Base-by-base conservation (phyloP, 2,888 invertebrate genomes). In the Geophilus truncorum region DNA sequence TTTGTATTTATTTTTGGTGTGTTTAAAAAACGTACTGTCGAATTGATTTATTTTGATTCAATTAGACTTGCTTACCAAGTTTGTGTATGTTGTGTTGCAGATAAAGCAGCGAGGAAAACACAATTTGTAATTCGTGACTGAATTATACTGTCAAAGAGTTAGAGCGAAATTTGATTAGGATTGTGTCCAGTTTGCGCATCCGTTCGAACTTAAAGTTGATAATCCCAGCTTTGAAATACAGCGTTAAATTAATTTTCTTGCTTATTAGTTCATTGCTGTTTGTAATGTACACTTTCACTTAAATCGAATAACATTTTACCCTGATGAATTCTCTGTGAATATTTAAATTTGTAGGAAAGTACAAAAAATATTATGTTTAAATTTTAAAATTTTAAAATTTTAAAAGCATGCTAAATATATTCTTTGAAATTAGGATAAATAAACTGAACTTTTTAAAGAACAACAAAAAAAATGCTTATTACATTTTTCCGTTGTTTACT, bases 81-180 rank as follows among this genome's bases (percentile, higher is more conserved):
- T 23, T 62, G 25, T 25, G 62, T 62, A 23, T 62, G 62, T 28
- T 62, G 23, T 62, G 62, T 28, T 62, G 25, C 23, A 62, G 62
- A 62, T 62, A 62, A 62, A 62, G 25, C 62, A 28, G 23, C 62
- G 28, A 62, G 62, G 62, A 62, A 62, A 62, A 62, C 23, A 62
- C 62, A 62, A 62, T 62, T 62, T 62, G 62, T 62, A 62, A 62
- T 62, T 62, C 62, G 62, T 62, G 62, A 62, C 62, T 62, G 62
- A 62, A 28, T 62, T 62, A 28, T 25, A 62, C 21, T 62, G 62
- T 62, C 62, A 62, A 62, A 62, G 62, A 62, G 62, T 62, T 28
- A 62, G 62, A 25, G 62, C 23, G 6, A 62, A 62, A 62, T 62
- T 62, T 62, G 62, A 62, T 62, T 62, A 62, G 62, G 62, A 62